Evolutionary conservation across 1,140 invertebrate species (phyloP).

Genomic region (Oreohelix idahoensis): DNA sequence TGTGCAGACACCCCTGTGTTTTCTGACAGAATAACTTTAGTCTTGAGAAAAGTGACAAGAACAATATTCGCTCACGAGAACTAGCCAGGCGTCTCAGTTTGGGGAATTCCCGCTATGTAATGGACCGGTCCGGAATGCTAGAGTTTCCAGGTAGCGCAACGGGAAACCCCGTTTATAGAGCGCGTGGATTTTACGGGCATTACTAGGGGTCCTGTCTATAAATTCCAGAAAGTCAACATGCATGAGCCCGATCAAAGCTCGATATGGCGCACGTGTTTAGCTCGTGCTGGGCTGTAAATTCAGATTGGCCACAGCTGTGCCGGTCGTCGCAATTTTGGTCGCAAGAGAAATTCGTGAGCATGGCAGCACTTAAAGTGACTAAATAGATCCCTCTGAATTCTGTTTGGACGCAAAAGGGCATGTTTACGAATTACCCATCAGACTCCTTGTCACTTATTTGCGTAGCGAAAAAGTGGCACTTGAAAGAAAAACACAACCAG

Average conservation of each 20-base stretch:
- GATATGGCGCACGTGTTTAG: slow-evolving; percentile 4
- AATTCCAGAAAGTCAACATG: not conserved
- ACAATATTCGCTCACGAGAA: not conserved
- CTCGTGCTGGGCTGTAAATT: not conserved
- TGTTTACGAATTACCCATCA: not conserved
- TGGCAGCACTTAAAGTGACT: too few relatives aligned
- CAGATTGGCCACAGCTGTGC: not conserved
- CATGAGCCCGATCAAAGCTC: not conserved
- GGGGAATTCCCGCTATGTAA: slow-evolving; percentile 11
- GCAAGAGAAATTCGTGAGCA: not conserved
- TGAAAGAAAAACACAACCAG: not conserved
- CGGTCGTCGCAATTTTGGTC: not conserved
- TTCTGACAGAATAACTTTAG: not conserved
- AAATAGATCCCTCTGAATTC: not conserved
- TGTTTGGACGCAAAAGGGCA: not conserved
- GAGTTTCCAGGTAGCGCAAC: not conserved
- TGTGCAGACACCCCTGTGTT: not conserved
- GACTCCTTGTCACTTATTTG: not conserved
- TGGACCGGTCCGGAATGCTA: not conserved
- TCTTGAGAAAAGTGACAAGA: not conserved
- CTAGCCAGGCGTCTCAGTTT: not conserved
- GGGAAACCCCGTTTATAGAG: not conserved
- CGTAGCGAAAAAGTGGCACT: not conserved
- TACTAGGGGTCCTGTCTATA: not conserved
- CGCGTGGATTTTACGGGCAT: not conserved